Base-by-base conservation (phyloP, 2,888 invertebrate genomes). In the Yponomeuta sedellus region DNA sequence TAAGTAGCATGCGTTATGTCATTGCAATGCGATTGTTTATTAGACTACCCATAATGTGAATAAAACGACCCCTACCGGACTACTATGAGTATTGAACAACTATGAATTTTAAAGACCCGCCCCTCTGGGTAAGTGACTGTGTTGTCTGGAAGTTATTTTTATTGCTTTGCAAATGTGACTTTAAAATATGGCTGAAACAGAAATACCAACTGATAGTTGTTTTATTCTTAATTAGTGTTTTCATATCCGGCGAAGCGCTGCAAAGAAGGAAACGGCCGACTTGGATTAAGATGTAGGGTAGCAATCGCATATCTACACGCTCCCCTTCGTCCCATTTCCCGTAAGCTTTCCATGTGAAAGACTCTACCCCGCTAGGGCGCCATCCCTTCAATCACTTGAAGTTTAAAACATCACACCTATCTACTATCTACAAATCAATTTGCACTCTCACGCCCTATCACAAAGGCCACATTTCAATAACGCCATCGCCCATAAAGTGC, bases 361-460 rank as follows among this genome's bases (percentile, higher is more conserved):
- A 64, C 64, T 67, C 63, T 58, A 62, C 64, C 56, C 40, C 52
- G 66, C 56, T 20, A 66, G 63, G 44, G n/a, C 16, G 44, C 44
- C 10, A 12, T 16, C 20, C 44, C 44, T 63, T 10, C 22, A 52
- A 44, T 25, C 63, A 19, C 19, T 63, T 34, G 6, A 22, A 22
- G 16, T 40, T 20, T 10, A 63, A 19, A 44, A 63, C 44, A 44
- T 22, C 19, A 63, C 22, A 44, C 20, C 22, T 22, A 28, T 10
- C 44, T 19, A 12, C 40, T 1, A 28, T 22, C 63, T 28, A 74
- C 71, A 67, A 73, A 75, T 78, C 74, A 78, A 82, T 79, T 74
- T 77, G 75, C 74, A 75, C 78, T 73, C 73, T 85, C 78, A 75
- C 74, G 70, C 76, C 72, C 70, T 69, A 68, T 57, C 64, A 69